Evolutionary conservation across 2,113 vertebrate species (phyloP).

Genomic region (Eulemur rufifrons): DNA sequence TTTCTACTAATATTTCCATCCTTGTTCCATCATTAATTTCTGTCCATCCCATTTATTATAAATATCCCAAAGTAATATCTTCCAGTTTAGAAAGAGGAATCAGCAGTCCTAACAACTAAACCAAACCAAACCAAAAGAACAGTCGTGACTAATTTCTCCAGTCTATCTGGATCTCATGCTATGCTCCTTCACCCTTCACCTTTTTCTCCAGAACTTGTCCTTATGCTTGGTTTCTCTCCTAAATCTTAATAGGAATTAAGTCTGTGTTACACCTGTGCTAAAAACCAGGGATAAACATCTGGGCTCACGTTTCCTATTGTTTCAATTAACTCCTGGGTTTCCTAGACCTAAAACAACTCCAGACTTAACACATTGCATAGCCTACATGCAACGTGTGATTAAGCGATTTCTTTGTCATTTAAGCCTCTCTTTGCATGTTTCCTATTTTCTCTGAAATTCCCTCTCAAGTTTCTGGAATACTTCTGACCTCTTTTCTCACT

Average conservation of each 20-base stretch:
- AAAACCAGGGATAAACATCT: rapidly evolving
- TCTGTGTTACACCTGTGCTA: neutral
- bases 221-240: neutral
- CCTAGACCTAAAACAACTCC: neutral
- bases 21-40: neutral
- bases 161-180: too few relatives aligned
- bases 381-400: rapidly evolving
- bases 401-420: neutral
- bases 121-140: too few relatives aligned
- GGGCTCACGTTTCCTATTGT: neutral
- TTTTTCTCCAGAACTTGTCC: neutral
- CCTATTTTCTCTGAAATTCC: neutral
- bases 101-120: too few relatives aligned
- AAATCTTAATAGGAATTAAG: too few relatives aligned
- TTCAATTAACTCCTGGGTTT: neutral
- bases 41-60: too few relatives aligned
- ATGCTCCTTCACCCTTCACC: rapidly evolving
- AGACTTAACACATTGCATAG: neutral
- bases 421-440: neutral
- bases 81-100: neutral
- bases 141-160: too few relatives aligned
- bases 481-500: neutral
- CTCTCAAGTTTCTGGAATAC: neutral
- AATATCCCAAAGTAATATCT: neutral
- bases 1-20: too few relatives aligned